Evolutionary conservation across 2,888 invertebrate genomes (phyloP).

Genomic region (Cantharis lateralis): DNA sequence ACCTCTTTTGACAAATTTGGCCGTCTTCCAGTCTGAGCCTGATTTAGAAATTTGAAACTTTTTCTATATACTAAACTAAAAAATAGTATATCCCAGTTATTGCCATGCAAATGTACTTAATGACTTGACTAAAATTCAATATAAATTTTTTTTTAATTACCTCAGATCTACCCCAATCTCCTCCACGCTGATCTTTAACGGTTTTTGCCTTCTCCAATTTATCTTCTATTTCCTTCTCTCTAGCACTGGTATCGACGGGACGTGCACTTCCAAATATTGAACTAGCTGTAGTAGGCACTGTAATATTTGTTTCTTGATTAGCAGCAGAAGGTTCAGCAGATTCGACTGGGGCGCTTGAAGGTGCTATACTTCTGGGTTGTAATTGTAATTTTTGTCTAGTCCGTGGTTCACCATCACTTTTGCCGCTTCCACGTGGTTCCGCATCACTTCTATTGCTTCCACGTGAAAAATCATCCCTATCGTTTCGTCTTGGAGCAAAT

Average conservation of each 20-base stretch:
- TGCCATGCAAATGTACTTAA: too few species aligned
- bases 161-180: slow-evolving; percentile 30
- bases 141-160: slow-evolving; percentile 3
- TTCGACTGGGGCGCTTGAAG: slow-evolving; percentile 58
- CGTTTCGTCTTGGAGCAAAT: slow-evolving; percentile 40
- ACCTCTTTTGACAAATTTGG: too few species aligned
- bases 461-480: slow-evolving; percentile 36
- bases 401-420: slow-evolving; percentile 57
- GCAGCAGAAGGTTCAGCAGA: slow-evolving; percentile 54
- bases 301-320: slow-evolving; percentile 43
- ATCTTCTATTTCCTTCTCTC: slow-evolving; percentile 90
- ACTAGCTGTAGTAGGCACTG: slow-evolving; percentile 60
- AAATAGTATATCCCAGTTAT: too few species aligned
- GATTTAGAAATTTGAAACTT: too few species aligned
- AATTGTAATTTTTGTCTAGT: slow-evolving; percentile 81
- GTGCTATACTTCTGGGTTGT: slow-evolving; percentile 79
- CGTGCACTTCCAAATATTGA: slow-evolving; percentile 94
- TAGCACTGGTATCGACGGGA: slow-evolving; percentile 91
- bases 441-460: slow-evolving; percentile 42
- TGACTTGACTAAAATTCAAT: accelerated
- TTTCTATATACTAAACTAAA: too few species aligned
- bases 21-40: too few species aligned
- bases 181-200: slow-evolving; percentile 19
- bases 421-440: slow-evolving; percentile 34
- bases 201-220: slow-evolving; percentile 68